Evolutionary conservation across 2,797 vertebrate genomes (phyloP), one percentile per base, ranked within the genome.

Genomic region (Sebastes minor): DNA sequence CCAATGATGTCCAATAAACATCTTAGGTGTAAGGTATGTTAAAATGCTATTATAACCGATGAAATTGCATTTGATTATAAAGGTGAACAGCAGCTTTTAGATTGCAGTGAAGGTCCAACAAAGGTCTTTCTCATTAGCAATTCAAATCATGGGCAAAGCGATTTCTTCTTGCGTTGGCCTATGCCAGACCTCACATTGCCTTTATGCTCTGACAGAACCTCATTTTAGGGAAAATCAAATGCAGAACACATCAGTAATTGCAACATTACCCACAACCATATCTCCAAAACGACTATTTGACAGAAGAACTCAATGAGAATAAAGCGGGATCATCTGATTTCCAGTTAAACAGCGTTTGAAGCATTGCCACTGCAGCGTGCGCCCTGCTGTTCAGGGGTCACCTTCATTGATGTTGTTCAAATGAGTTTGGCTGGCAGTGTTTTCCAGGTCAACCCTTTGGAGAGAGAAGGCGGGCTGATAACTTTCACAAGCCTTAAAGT

Each of bases 371-470:
- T 73, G 80, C 76, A 81, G 78, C 30, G 32, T 72, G 80, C 20
- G 18, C 57, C 85, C 83, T 93, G 88, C 81, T 92, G 91, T 88
- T 88, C 42, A 23, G 81, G 69, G 81, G 84, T 91, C 90, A 92
- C 90, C 88, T 90, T 91, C 81, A 83, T 61, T 84, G 84, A 84
- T 90, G 90, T 78, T 74, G 83, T 78, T 87, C 59, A 85, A 90
- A 91, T 88, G 66, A 87, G 61, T 87, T 88, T 86, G 81, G 74
- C 59, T 89, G 81, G 52, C 76, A 71, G 23, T 75, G 73, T 86
- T 86, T 90, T 91, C 57, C 81, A 83, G 75, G 82, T 89, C 80
- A 86, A 73, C 61, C 27, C 28, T 74, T 78, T 74, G 2, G 27
- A 62, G 66, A 67, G 57, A 68, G 49, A 20, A n/a, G 42, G 4